Conservation (phyloP, 2,888 invertebrate species). For the Drosophila suboccidentalis region DNA sequence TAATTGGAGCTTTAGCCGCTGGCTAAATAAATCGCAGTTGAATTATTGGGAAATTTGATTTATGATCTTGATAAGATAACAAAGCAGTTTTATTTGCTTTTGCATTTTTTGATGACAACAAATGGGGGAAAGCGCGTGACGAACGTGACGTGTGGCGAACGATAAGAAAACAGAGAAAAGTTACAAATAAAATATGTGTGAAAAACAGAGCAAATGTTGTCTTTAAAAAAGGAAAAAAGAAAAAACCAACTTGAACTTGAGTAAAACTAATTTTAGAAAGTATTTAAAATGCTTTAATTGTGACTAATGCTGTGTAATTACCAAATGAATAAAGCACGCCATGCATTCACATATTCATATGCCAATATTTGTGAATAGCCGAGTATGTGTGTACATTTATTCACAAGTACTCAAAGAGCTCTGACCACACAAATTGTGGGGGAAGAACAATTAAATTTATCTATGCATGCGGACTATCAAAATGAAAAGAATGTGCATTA, state of each 20-base stretch:
- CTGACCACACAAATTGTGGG: neutral
- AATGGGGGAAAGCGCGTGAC: constrained; percentile 18
- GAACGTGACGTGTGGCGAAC: neutral
- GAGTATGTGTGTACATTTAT: too few relatives aligned
- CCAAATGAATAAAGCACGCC: constrained; percentile 12
- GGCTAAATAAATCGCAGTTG: constrained; percentile 35
- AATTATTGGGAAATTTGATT: constrained; percentile 37
- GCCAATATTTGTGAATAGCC: too few relatives aligned
- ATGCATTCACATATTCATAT: neutral
- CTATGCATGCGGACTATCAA: constrained; percentile 2
- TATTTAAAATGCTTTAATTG: neutral
- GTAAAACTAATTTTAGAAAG: constrained; percentile 3
- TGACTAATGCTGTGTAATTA: constrained; percentile 19
- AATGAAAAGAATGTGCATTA: neutral
- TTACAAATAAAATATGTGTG: neutral
- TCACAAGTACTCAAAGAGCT: too few relatives aligned
- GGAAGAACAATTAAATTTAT: neutral
- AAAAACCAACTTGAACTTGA: constrained; percentile 1
- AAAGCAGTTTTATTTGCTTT: neutral
- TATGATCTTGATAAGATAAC: constrained; percentile 45
- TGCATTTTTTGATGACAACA: too few relatives aligned
- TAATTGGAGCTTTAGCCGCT: constrained; percentile 29
- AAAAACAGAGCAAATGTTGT: neutral
- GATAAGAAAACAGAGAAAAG: constrained; percentile 8
- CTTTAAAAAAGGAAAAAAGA: neutral